phyloP scores from a whole-genome alignment of 2,888 invertebrate species.

The Polymixis flavicincta region DNA sequence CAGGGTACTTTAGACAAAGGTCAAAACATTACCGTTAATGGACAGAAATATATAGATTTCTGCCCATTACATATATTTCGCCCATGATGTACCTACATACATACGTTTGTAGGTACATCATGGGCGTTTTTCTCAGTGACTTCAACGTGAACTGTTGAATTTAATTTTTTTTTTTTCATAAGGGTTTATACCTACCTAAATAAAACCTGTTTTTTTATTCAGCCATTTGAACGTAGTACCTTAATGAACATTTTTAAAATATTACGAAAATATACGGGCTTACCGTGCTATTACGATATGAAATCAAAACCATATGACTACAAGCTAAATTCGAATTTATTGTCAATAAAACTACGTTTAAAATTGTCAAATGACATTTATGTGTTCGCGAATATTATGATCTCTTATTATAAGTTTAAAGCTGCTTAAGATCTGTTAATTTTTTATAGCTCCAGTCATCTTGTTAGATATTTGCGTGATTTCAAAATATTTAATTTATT shows the following conservation, averaged over 20 bases:
- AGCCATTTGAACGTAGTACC: not conserved
- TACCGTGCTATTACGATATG: not conserved
- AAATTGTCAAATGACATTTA: conserved; percentile 47
- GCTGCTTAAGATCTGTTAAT: conserved; percentile 15
- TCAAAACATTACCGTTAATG: not conserved
- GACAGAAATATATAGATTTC: not conserved
- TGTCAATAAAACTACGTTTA: conserved; percentile 44
- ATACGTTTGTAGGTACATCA: not conserved
- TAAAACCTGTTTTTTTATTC: not conserved
- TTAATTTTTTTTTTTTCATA: not conserved
- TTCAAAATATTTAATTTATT: not conserved
- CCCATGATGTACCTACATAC: too few relatives aligned
- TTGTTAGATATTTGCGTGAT: not conserved
- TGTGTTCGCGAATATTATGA: conserved; percentile 36
- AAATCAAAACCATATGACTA: conserved; percentile 5
- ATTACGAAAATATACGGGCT: conserved; percentile 2
- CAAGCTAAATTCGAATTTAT: conserved; percentile 33
- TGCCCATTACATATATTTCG: too few relatives aligned
- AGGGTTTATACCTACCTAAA: not conserved
- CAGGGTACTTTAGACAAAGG: not conserved
- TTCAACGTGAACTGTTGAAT: not conserved
- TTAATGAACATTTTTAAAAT: conserved; percentile 1
- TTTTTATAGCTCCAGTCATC: not conserved
- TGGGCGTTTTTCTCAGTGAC: too few relatives aligned
- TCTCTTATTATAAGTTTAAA: conserved; percentile 22